Conservation (phyloP, 2,888 invertebrate genomes). For the Nymphalis c-album region DNA sequence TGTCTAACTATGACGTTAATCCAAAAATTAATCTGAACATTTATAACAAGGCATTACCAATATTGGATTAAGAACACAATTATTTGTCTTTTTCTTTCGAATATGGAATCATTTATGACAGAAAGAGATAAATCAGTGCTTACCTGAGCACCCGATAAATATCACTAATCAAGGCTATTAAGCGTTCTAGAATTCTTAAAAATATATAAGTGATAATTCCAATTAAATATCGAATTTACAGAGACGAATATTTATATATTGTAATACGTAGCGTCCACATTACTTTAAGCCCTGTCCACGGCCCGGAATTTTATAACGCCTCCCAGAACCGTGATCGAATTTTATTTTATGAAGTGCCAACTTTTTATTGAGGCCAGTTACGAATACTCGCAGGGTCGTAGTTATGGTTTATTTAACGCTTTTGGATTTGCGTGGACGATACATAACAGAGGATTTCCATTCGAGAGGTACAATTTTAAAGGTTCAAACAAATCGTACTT, state of each 20-base stretch:
- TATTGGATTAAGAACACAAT: no score
- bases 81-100: no score
- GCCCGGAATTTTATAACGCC: slow-evolving; percentile 59
- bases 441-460: slow-evolving; percentile 30
- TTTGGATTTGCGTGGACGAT: slow-evolving; percentile 62
- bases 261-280: slow-evolving; percentile 9
- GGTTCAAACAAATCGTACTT: slow-evolving; percentile 23
- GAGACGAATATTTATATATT: background rate
- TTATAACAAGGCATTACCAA: no score
- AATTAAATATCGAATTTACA: background rate
- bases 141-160: no score
- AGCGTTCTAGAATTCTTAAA: no score
- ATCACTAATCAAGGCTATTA: no score
- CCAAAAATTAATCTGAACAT: no score
- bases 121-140: no score
- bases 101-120: no score
- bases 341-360: slow-evolving; percentile 70
- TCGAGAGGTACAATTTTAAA: slow-evolving; percentile 27
- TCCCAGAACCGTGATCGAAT: slow-evolving; percentile 58
- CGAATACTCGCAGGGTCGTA: slow-evolving; percentile 46
- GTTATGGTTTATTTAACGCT: slow-evolving; percentile 76
- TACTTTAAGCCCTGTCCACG: slow-evolving; percentile 56
- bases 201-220: no score
- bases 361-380: slow-evolving; percentile 67
- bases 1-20: no score